These are phyloP conservation scores for Epizoanthus illoricatus DNA, from an alignment of 92 coral and sea anemone genomes.

Conservation along the genomic window DNA sequence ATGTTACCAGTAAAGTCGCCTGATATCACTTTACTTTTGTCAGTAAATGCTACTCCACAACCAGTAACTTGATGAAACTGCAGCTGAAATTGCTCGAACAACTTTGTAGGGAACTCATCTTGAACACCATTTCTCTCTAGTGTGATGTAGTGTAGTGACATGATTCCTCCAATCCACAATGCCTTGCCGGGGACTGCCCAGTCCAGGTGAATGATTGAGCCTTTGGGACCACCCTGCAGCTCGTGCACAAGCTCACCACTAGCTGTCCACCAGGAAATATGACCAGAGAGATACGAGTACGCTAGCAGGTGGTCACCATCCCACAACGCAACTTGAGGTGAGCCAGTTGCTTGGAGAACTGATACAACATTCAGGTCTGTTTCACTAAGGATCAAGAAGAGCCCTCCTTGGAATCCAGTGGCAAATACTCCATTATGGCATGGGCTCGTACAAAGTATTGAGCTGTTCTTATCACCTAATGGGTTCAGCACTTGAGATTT, in stretches of 20 bases:
- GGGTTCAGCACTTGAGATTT: conserved; percentile 63
- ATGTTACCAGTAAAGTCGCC: conserved; percentile 88
- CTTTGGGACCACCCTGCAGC: conserved; percentile 69
- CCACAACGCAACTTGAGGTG: conserved; percentile 86
- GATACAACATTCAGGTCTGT: conserved; percentile 54
- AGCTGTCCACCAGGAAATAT: conserved; percentile 82
- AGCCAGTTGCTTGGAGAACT: conserved; percentile 82
- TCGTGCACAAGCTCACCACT: conserved; percentile 73
- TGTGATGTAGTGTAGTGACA: conserved; percentile 68
- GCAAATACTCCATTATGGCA: conserved; percentile 72
- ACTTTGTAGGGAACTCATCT: conserved; percentile 47
- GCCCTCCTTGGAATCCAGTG: conserved; percentile 84
- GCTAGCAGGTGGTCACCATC: conserved; percentile 63
- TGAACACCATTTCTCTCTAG: conserved; percentile 41
- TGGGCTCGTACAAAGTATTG: conserved; percentile 64
- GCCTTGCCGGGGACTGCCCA: conserved; percentile 69
- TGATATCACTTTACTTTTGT: conserved; percentile 49
- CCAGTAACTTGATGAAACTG: conserved; percentile 82
- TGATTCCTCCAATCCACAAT: conserved; percentile 85
- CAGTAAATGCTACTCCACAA: conserved; percentile 76
- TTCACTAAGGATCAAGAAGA: conserved; percentile 65
- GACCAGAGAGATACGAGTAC: conserved; percentile 75
- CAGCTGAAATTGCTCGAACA: conserved; percentile 49
- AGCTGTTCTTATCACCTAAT: conserved; percentile 67
- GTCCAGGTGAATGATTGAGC: conserved; percentile 69